These are phyloP conservation scores for Mycogona germanica DNA, from an alignment of 2,888 invertebrate genomes.

Conservation along the genomic window DNA sequence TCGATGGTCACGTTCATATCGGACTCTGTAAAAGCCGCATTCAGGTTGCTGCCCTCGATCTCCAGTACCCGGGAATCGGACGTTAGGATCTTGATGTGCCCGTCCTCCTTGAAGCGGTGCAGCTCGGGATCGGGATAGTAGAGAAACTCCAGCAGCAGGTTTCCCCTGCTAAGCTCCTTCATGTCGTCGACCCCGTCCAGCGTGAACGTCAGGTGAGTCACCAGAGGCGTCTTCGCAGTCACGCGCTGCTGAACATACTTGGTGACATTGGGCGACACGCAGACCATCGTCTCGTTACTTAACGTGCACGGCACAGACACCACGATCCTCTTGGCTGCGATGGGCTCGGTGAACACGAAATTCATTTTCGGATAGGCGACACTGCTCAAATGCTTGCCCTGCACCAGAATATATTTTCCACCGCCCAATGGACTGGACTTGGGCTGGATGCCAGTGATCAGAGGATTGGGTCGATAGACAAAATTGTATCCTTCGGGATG, in stretches of 20 bases:
- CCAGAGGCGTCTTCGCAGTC: constrained; percentile 21
- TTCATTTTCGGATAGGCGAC: constrained; percentile 29
- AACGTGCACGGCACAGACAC: background rate
- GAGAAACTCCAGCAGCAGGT: constrained; percentile 25
- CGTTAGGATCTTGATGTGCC: constrained; percentile 24
- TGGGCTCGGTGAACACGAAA: constrained; percentile 26
- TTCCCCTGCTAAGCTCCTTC: constrained; percentile 21
- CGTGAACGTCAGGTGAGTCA: constrained; percentile 27
- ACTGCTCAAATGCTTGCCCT: constrained; percentile 31
- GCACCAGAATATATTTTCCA: constrained; percentile 29
- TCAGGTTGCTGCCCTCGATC: constrained; percentile 24
- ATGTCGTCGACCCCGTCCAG: constrained; percentile 32
- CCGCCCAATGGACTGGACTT: constrained; percentile 27
- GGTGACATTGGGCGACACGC: constrained; percentile 23
- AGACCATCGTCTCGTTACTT: constrained; percentile 26
- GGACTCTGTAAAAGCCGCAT: constrained; percentile 17
- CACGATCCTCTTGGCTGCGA: constrained; percentile 11
- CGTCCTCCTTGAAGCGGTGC: constrained; percentile 24
- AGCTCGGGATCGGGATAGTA: constrained; percentile 32
- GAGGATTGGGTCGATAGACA: constrained; percentile 27
- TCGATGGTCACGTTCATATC: constrained; percentile 21
- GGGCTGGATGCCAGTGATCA: constrained; percentile 25
- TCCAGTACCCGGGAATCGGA: constrained; percentile 25
- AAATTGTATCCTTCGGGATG: background rate
- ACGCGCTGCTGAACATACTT: background rate